Conservation (phyloP, 1,140 invertebrate genomes). For the Ceratosolen fusciceps region DNA sequence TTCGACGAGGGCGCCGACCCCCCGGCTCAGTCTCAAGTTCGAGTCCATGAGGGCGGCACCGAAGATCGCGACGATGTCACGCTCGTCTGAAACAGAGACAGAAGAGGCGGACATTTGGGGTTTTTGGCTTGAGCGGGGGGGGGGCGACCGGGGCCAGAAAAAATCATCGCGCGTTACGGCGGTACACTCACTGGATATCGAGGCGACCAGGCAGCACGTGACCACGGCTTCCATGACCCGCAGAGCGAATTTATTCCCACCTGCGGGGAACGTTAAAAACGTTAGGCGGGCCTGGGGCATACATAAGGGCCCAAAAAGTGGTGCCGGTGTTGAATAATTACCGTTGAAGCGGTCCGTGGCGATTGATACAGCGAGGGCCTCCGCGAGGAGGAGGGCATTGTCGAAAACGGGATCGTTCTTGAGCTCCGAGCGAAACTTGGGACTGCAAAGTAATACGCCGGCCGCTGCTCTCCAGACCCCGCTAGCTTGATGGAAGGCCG, state of each 20-base stretch:
- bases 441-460: conserved; percentile 73
- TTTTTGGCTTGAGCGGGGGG: too few relatives aligned
- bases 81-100: conserved; percentile 55
- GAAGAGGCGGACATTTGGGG: neutral
- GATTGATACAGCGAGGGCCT: conserved; percentile 59
- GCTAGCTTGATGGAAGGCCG: conserved; percentile 63
- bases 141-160: too few relatives aligned
- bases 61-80: conserved; percentile 60
- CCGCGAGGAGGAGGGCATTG: conserved; percentile 56
- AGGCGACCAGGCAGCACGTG: conserved; percentile 62
- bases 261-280: conserved; percentile 58
- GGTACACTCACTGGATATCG: conserved; percentile 21
- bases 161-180: too few relatives aligned
- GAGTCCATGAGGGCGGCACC: conserved; percentile 58
- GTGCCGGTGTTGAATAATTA: conserved; percentile 45
- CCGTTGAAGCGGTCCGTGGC: conserved; percentile 62
- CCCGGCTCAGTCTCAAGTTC: conserved; percentile 61
- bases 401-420: conserved; percentile 38
- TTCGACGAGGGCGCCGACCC: conserved; percentile 64
- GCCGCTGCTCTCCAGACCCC: conserved; percentile 75
- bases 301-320: neutral
- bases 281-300: too few relatives aligned
- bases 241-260: conserved; percentile 65
- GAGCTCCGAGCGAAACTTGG: conserved; percentile 57
- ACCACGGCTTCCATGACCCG: conserved; percentile 67